Base-by-base conservation (phyloP, 1,140 invertebrate genomes). In the Elysia chlorotica region DNA sequence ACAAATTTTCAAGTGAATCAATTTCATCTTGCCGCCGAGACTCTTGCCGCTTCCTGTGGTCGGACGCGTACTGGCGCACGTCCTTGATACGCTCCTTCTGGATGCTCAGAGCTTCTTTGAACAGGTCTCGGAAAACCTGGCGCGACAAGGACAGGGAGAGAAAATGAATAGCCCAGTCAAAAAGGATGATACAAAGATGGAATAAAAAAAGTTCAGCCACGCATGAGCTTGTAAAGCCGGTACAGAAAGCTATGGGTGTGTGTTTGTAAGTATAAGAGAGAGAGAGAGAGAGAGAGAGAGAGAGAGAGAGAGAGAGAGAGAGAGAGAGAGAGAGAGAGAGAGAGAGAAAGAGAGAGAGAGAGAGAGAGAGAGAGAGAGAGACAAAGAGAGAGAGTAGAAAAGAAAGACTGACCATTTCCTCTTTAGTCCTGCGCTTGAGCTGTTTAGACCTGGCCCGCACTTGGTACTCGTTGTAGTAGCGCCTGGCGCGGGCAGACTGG, bases 331-430 rank as follows among this genome's bases (percentile, higher is more conserved):
- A n/a, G n/a, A n/a, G n/a, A n/a, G n/a, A n/a, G n/a, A n/a, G n/a
- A n/a, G n/a, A n/a, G n/a, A n/a, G n/a, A n/a, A n/a, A n/a, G n/a
- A n/a, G n/a, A n/a, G n/a, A n/a, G n/a, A n/a, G n/a, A n/a, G n/a
- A n/a, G n/a, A n/a, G n/a, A n/a, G n/a, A n/a, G n/a, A n/a, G n/a
- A n/a, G n/a, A n/a, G n/a, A n/a, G n/a, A n/a, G n/a, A n/a, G n/a
- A n/a, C n/a, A n/a, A n/a, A n/a, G n/a, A n/a, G n/a, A n/a, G n/a
- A n/a, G n/a, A n/a, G n/a, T n/a, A n/a, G n/a, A n/a, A n/a, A n/a
- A n/a, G n/a, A n/a, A n/a, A n/a, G n/a, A n/a, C n/a, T 76, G 71
- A 85, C 86, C 84, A 85, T 77, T 82, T 88, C 87, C 75, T 88
- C 86, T 65, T 77, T 82, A 17, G 82, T 87, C 38, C 82, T 77